These are phyloP conservation scores for Polypterus bichir DNA, from an alignment of 2,113 vertebrate genomes.

Conservation along the genomic window DNA sequence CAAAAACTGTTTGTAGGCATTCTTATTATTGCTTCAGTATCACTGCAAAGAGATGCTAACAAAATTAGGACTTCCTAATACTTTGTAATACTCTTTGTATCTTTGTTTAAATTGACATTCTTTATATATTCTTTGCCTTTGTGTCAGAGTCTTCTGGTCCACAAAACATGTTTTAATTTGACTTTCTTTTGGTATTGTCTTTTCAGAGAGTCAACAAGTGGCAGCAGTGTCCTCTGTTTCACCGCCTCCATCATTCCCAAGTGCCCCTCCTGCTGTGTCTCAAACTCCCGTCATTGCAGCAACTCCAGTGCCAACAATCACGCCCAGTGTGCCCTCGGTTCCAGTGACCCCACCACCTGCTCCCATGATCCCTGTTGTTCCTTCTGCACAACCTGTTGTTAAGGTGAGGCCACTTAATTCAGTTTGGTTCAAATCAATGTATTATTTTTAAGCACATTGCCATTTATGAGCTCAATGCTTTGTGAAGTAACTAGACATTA, in stretches of 20 bases:
- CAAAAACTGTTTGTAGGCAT: no score
- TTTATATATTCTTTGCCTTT: background rate
- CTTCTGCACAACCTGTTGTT: constrained; percentile 74
- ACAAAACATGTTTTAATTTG: background rate
- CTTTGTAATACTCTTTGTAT: background rate
- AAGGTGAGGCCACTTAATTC: constrained; percentile 56
- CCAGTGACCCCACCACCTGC: constrained; percentile 33
- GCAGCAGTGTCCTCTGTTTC: constrained; percentile 71
- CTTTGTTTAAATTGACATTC: background rate
- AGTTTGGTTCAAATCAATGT: no score
- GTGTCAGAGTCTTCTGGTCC: background rate
- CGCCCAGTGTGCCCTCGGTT: constrained; percentile 49
- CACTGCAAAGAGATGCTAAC: no score
- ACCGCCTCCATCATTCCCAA: constrained; percentile 66
- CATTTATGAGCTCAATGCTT: no score
- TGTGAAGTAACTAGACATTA: no score
- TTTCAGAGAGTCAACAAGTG: constrained; percentile 50
- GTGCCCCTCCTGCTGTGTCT: constrained; percentile 57
- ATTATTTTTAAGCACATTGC: no score
- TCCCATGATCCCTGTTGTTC: constrained; percentile 61
- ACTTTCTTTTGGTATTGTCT: background rate
- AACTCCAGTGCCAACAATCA: constrained; percentile 77
- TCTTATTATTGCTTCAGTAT: no score
- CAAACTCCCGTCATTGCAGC: constrained; percentile 85
- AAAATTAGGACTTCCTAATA: background rate